These are phyloP conservation scores for Geodia barretti DNA, from an alignment of 37 sponge, comb jelly and placozoan species.

Conservation along the genomic window DNA sequence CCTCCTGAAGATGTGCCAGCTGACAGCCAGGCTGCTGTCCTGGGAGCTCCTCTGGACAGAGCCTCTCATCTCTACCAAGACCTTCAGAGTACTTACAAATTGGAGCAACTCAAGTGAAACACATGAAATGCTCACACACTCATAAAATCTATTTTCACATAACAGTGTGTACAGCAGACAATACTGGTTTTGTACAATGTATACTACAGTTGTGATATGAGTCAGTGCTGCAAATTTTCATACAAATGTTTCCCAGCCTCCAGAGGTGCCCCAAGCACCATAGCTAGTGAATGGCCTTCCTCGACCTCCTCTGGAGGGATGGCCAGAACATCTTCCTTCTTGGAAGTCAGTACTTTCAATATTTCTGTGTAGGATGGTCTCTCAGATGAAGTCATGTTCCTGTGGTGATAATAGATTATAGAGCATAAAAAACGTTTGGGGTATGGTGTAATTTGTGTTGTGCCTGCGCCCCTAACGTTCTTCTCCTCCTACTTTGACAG, in stretches of 20 bases:
- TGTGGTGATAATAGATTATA: too few relatives aligned
- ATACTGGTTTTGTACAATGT: neutral
- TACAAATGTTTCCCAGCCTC: conserved; percentile 14
- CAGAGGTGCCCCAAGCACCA: conserved; percentile 12
- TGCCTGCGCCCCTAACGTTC: too few relatives aligned
- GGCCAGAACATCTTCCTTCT: conserved; percentile 4
- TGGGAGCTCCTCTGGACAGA: neutral
- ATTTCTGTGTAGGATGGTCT: conserved; percentile 17
- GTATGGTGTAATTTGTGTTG: too few relatives aligned
- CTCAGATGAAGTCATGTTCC: conserved; percentile 20
- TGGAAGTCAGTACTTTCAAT: neutral
- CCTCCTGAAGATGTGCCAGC: neutral
- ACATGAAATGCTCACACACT: too few relatives aligned
- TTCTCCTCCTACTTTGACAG: too few relatives aligned
- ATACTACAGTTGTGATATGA: neutral
- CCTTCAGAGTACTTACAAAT: neutral
- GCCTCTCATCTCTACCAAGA: neutral
- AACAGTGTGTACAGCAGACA: neutral
- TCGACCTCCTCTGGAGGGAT: conserved; percentile 1
- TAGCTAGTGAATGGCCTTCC: neutral
- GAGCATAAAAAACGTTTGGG: too few relatives aligned
- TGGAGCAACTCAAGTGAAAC: too few relatives aligned
- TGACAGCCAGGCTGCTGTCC: neutral
- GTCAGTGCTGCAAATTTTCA: neutral
- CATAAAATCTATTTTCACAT: too few relatives aligned